These are phyloP conservation scores for Axinella damicornis DNA, from an alignment of 37 sponge, comb jelly and placozoan species.

Conservation along the genomic window DNA sequence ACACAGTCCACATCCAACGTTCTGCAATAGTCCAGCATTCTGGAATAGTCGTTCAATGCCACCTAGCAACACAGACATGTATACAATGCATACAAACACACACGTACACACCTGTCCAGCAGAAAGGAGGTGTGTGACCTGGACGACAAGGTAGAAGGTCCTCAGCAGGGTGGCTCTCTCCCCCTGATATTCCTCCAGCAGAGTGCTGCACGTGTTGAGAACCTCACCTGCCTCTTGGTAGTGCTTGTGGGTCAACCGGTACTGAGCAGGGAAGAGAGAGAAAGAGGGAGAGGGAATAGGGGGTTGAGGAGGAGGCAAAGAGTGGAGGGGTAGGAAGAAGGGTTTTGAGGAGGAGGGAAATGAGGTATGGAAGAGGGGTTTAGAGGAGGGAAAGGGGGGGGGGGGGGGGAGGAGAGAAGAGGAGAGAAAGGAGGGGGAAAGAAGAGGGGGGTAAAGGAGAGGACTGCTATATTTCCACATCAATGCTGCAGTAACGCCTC, in stretches of 20 bases:
- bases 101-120: constrained; percentile 69
- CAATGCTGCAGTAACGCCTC: no score
- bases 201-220: constrained; percentile 41
- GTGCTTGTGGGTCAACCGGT: constrained; percentile 43
- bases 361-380: neutral
- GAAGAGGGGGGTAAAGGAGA: no score
- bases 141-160: constrained; percentile 71
- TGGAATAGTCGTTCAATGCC: no score
- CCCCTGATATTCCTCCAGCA: constrained; percentile 61
- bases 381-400: no score
- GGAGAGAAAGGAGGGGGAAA: no score
- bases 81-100: no score
- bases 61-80: no score
- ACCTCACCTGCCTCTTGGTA: constrained; percentile 62
- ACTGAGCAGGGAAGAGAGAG: constrained; percentile 19
- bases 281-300: neutral
- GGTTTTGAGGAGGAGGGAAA: neutral
- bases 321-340: constrained; percentile 1
- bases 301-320: neutral
- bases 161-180: constrained; percentile 34
- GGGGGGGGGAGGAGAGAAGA: no score
- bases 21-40: no score
- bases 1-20: no score
- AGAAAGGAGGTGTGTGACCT: constrained; percentile 71
- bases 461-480: no score